Evolutionary conservation across 2,888 invertebrate species (phyloP).

Genomic region (Acrobasis suavella): DNA sequence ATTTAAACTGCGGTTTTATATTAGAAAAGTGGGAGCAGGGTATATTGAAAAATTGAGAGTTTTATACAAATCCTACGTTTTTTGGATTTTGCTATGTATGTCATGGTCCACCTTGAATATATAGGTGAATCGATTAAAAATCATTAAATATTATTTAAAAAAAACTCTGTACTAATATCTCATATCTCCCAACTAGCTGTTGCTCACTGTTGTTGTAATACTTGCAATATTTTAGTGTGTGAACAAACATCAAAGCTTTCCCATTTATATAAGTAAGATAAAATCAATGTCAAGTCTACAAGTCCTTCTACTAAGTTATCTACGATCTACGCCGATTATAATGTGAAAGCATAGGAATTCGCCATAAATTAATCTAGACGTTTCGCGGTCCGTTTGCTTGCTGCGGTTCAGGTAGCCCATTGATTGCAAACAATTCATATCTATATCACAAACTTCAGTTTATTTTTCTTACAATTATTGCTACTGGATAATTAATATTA

Average conservation of each 20-base stretch:
- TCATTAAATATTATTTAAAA: too few relatives aligned
- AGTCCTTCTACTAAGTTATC: constrained; percentile 4
- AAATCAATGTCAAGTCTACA: neutral
- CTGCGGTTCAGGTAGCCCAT: constrained; percentile 15
- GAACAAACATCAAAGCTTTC: too few relatives aligned
- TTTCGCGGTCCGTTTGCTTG: constrained; percentile 22
- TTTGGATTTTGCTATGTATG: too few relatives aligned
- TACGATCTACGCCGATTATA: constrained; percentile 9
- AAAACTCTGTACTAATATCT: too few relatives aligned
- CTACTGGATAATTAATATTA: too few relatives aligned
- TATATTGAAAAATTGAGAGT: neutral
- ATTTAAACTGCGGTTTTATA: constrained; percentile 1
- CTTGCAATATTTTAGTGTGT: too few relatives aligned
- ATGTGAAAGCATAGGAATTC: constrained; percentile 22
- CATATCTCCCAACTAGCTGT: too few relatives aligned
- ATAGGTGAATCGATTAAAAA: too few relatives aligned
- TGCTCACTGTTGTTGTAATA: too few relatives aligned
- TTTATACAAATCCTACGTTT: too few relatives aligned
- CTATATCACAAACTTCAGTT: constrained; percentile 1
- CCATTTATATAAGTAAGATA: too few relatives aligned
- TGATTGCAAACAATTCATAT: constrained; percentile 17
- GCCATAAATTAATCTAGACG: constrained; percentile 20
- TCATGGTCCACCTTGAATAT: too few relatives aligned
- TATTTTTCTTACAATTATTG: neutral
- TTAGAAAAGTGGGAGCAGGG: neutral